Evolutionary conservation across 1,140 invertebrate species (phyloP).

Genomic region (Acyrthosiphon pisum): DNA sequence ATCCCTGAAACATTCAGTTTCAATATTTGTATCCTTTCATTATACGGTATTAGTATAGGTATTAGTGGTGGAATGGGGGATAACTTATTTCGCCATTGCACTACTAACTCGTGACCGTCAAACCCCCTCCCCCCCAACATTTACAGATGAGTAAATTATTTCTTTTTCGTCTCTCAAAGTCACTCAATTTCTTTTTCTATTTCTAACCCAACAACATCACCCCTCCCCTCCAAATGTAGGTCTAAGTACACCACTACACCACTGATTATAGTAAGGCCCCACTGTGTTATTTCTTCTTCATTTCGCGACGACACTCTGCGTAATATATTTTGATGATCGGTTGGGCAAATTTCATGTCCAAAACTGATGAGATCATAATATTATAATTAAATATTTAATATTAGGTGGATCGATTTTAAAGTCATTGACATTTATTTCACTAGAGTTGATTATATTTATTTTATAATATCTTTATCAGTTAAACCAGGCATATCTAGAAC

Average conservation of each 20-base stretch:
- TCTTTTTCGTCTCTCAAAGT: background rate
- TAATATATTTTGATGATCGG: background rate
- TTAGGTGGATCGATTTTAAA: background rate
- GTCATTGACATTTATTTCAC: background rate
- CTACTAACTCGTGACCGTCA: background rate
- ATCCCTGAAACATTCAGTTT: background rate
- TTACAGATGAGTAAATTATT: background rate
- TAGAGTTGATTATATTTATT: background rate
- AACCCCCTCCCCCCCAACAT: background rate
- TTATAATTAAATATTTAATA: background rate
- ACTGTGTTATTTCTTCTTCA: background rate
- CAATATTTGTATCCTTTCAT: background rate
- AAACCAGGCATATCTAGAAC: too few species aligned
- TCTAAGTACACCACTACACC: background rate
- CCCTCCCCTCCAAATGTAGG: background rate
- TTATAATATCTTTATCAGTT: background rate
- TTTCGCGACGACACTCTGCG: background rate
- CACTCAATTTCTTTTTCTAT: background rate
- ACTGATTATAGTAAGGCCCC: background rate
- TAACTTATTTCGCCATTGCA: too few species aligned
- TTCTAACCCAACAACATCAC: accelerated
- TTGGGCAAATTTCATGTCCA: background rate
- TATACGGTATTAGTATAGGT: background rate
- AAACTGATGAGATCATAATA: background rate
- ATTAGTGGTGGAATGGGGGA: too few species aligned